Conservation (phyloP, 2,888 invertebrate genomes). For the Tiliacea citrago region DNA sequence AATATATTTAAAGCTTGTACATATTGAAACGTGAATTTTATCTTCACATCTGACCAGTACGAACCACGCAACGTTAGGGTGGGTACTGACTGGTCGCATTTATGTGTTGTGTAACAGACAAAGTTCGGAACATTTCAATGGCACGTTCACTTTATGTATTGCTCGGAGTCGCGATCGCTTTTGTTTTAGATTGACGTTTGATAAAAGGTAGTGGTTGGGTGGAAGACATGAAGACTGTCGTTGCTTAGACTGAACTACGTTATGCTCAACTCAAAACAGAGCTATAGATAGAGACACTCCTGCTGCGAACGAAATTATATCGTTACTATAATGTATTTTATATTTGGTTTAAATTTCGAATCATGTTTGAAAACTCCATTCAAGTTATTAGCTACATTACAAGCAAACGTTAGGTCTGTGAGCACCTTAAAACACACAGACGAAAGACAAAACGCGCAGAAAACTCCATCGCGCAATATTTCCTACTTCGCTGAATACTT, state of each 20-base stretch:
- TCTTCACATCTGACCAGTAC: slow-evolving; percentile 49
- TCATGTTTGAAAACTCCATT: slow-evolving; percentile 25
- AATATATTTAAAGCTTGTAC: slow-evolving; percentile 58
- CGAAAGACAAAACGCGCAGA: slow-evolving; percentile 68
- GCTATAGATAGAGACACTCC: background rate
- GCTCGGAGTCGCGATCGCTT: slow-evolving; percentile 8
- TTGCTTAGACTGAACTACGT: background rate
- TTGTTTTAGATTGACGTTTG: slow-evolving; percentile 31
- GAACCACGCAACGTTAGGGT: slow-evolving; percentile 24
- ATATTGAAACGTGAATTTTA: slow-evolving; percentile 52
- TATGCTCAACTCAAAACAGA: background rate
- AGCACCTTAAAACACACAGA: slow-evolving; percentile 26
- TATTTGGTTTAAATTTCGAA: slow-evolving; percentile 11
- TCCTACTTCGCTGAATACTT: slow-evolving; percentile 81
- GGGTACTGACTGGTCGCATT: slow-evolving; percentile 8
- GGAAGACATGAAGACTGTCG: background rate
- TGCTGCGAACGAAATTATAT: background rate
- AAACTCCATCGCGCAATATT: slow-evolving; percentile 76
- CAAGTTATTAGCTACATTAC: background rate
- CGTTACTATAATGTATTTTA: background rate
- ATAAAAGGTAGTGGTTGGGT: background rate
- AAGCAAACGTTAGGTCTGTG: slow-evolving; percentile 4
- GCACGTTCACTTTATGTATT: background rate
- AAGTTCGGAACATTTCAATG: slow-evolving; percentile 16
- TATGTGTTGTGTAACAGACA: slow-evolving; percentile 10